Base-by-base conservation (phyloP, 1,140 invertebrate species). In the Drosophila azteca region DNA sequence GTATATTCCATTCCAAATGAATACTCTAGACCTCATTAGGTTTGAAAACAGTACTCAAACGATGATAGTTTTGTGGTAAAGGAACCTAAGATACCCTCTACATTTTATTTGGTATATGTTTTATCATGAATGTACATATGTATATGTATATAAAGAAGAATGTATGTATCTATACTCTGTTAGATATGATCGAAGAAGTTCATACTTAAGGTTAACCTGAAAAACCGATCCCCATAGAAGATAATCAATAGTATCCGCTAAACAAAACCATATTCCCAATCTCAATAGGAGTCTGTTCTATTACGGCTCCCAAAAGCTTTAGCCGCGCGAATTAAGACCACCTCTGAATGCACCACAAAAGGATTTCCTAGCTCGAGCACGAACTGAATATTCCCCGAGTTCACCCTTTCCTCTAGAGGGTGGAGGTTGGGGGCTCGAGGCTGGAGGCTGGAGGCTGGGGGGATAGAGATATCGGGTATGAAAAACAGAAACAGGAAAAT, bases 401-500 rank as follows among this genome's bases (percentile, higher is more conserved):
- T 50, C 48, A 68, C 66, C 66, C 66, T 57, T 67, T 43, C 5
- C 7, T 17, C 51, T 13, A 9, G 31, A 0, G 31, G 9, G 15
- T 50, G 3, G 9, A 1, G 6, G 31, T 29, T 15, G 5, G 22
- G 1, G 22, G 15, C 11, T 35, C 17, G 17, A 20, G 17, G 17
- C n/a, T n/a, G n/a, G n/a, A n/a, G 31, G 49, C 15, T 1, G 6
- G 24, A 0, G 15, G 11, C 0, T 52, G 26, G 1, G 46, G 41
- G 62, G 7, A 43, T 35, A 55, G 41, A 43, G 64, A 68, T 67
- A 69, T 69, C 64, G 64, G 64, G 66, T 69, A 69, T 69, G 66
- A 69, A 60, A 52, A 63, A 62, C 77, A 79, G 73, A 84, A 69
- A 85, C 62, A 69, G 81, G 70, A 84, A 85, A 84, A 84, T 84